Conservation (phyloP, 2,888 invertebrate genomes). For the Cheilosia pagana region DNA sequence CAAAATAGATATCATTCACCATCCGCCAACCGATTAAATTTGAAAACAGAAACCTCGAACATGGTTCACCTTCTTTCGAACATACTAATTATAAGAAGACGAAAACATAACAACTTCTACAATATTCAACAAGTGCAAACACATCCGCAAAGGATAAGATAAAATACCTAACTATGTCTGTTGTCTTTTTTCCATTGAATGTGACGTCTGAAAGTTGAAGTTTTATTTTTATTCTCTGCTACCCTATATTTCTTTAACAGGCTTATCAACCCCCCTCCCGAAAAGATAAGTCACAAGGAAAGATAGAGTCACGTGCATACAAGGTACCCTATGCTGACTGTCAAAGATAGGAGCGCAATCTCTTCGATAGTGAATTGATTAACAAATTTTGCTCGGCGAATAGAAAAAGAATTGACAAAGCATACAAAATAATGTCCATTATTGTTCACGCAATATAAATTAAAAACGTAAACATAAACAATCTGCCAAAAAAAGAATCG, state of each 20-base stretch:
- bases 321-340: slow-evolving; percentile 24
- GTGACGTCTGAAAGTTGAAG: slow-evolving; percentile 30
- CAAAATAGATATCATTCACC: slow-evolving; percentile 22
- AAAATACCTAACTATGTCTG: slow-evolving; percentile 48
- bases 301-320: slow-evolving; percentile 50
- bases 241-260: slow-evolving; percentile 27
- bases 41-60: slow-evolving; percentile 3
- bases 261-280: slow-evolving; percentile 57
- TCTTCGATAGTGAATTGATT: slow-evolving; percentile 25
- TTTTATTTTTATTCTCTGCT: background rate
- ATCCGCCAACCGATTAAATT: slow-evolving; percentile 14
- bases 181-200: slow-evolving; percentile 46
- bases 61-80: slow-evolving; percentile 29
- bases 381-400: slow-evolving; percentile 15
- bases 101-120: slow-evolving; percentile 19
- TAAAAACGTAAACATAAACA: slow-evolving; percentile 62
- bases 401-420: background rate
- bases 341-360: slow-evolving; percentile 25
- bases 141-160: slow-evolving; percentile 70
- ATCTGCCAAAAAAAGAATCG: slow-evolving; percentile 36
- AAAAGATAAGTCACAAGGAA: slow-evolving; percentile 60
- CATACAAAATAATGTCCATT: slow-evolving; percentile 10
- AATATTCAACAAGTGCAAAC: slow-evolving; percentile 68
- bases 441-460: slow-evolving; percentile 37
- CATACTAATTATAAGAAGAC: slow-evolving; percentile 46